Conservation (phyloP, 2,888 invertebrate species). For the Synanthedon andrenaeformis region DNA sequence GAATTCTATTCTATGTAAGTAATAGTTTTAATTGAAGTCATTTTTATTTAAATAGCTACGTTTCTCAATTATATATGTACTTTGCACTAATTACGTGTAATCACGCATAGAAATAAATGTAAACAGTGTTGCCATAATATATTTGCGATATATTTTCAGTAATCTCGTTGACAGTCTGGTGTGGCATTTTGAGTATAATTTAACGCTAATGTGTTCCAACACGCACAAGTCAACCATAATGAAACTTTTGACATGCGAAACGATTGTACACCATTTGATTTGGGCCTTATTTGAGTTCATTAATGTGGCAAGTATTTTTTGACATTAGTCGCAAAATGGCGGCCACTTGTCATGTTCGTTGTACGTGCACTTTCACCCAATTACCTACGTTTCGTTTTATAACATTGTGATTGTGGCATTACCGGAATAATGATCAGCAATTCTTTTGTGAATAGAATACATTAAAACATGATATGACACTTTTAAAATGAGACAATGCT, state of each 20-base stretch:
- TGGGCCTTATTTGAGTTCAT: conserved; percentile 46
- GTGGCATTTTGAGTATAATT: conserved; percentile 9
- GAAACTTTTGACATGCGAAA: conserved; percentile 45
- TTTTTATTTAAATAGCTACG: not conserved
- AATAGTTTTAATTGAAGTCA: too few relatives aligned
- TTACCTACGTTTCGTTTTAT: conserved; percentile 36
- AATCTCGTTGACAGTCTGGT: conserved; percentile 16
- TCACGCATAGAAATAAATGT: conserved; percentile 9
- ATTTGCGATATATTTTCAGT: conserved; percentile 8
- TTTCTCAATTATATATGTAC: conserved; percentile 3
- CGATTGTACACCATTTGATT: conserved; percentile 42
- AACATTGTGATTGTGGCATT: conserved; percentile 20
- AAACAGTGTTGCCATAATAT: too few relatives aligned
- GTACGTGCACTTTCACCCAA: conserved; percentile 63
- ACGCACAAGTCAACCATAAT: conserved; percentile 21
- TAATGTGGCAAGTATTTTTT: conserved; percentile 21
- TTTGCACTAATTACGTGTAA: conserved; percentile 13
- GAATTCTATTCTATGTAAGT: too few relatives aligned
- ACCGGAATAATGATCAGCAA: conserved; percentile 29
- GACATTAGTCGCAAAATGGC: conserved; percentile 33
- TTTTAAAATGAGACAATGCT: not conserved
- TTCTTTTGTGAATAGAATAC: conserved; percentile 20
- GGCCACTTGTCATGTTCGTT: conserved; percentile 57
- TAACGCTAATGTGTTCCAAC: conserved; percentile 23
- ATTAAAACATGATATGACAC: too few relatives aligned